Percentiles rank a stretch among this genome's conserved stretches.
phyloP scores from a whole-genome alignment of 2,113 vertebrate species.

The Callipepla californica region DNA sequence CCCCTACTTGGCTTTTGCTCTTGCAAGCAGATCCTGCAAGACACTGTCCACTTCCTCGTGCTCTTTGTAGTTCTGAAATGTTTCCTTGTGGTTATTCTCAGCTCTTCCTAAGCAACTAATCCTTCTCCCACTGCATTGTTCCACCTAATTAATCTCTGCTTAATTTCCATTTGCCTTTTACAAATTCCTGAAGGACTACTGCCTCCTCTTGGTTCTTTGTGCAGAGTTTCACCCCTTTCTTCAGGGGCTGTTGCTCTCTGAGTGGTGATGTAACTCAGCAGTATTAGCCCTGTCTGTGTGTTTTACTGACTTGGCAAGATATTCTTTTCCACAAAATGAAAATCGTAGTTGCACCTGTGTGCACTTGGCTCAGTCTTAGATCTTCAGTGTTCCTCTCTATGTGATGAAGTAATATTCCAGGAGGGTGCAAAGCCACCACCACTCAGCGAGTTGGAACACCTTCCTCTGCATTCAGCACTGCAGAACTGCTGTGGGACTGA shows the following conservation, averaged over 20 bases:
- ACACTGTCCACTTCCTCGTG: neutral
- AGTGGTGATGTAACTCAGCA: neutral
- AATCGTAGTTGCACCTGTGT: neutral
- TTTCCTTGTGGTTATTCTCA: neutral
- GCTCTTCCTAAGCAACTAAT: neutral
- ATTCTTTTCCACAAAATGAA: neutral
- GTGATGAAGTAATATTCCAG: neutral
- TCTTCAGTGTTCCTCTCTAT: neutral
- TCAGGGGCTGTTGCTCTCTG: neutral
- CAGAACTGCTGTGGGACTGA: neutral
- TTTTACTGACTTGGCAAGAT: neutral
- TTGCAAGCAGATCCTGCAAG: neutral
- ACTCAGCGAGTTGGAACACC: neutral
- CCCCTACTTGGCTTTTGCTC: neutral
- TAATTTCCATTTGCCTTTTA: neutral
- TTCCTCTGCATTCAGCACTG: fast-evolving
- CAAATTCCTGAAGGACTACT: neutral
- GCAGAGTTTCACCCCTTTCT: neutral
- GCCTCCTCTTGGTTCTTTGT: neutral
- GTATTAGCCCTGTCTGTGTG: neutral
- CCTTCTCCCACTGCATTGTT: neutral
- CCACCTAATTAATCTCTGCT: neutral
- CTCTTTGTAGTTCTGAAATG: neutral
- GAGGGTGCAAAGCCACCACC: fast-evolving
- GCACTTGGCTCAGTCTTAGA: neutral